Conservation (phyloP, 2,113 vertebrate genomes). For the Ciconia maguari region DNA sequence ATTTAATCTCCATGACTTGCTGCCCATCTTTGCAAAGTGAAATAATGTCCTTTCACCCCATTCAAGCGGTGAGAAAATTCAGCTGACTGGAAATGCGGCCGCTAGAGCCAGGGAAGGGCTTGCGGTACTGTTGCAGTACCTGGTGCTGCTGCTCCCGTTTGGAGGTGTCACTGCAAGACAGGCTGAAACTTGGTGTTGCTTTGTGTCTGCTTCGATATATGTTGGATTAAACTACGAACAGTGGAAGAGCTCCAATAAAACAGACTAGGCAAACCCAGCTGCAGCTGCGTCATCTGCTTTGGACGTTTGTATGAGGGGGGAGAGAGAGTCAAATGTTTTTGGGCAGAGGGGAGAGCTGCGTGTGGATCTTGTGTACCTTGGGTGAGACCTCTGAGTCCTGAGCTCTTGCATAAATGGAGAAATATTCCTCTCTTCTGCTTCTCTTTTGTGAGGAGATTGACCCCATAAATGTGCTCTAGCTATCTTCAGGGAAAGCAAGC, state of each 20-base stretch:
- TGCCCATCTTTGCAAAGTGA: neutral
- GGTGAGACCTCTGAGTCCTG: neutral
- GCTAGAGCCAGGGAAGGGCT: neutral
- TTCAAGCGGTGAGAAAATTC: neutral
- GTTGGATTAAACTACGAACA: neutral
- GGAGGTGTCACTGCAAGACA: neutral
- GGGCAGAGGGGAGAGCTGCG: neutral
- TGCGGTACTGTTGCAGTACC: neutral
- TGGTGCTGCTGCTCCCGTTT: neutral
- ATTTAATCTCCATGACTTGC: neutral
- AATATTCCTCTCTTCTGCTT: neutral
- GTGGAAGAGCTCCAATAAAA: neutral
- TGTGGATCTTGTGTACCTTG: neutral
- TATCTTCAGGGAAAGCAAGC: neutral
- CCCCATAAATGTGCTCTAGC: neutral
- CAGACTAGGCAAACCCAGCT: neutral
- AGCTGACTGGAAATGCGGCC: neutral
- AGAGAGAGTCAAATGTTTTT: neutral
- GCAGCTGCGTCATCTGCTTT: neutral
- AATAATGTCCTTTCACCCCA: neutral
- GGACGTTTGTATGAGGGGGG: neutral
- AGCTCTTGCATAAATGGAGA: neutral
- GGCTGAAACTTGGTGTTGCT: neutral
- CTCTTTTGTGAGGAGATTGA: neutral
- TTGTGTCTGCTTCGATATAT: rapidly evolving